Base-by-base conservation (phyloP, 1,140 invertebrate species). In the Drosophila pallidifrons region DNA sequence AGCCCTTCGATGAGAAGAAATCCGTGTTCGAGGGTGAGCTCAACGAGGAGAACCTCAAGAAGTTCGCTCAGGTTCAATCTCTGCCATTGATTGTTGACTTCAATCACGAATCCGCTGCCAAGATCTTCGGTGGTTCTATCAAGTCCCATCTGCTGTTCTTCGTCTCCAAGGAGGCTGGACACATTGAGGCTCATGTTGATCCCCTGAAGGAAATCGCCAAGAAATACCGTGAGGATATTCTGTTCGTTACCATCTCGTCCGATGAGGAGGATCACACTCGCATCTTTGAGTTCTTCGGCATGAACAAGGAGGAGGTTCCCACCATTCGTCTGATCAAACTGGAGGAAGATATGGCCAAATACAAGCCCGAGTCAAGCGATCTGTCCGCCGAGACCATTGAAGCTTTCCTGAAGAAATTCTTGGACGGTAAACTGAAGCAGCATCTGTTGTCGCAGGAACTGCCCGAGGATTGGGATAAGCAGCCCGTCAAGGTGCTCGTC, bases 211-310 rank as follows among this genome's bases (percentile, higher is more conserved):
- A 95, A 45, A 95, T 97, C 59, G 98, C 99, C 76, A 96, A 97
- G 93, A 95, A 96, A 75, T 99, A 97, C 95, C 97, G 96, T 92
- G 97, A 97, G 91, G 96, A 97, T 93, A 96, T 98, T 93, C 95
- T 99, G 67, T 99, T 99, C 88, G 98, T 99, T 8, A 97, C 96
- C 65, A 98, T 99, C 91, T 96, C 99, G 93, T 96, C 97, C 46
- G 97, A 98, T 91, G 97, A 99, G 93, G 96, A 98, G 92, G 99
- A 99, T 91, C 99, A 99, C 93, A 95, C 96, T 78, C 96, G 98
- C 91, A 99, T 99, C 91, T 94, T 99, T 83, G 99, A 99, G 94
- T 99, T 99, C 97, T 99, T 99, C 93, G 99, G 99, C 78, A 96
- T 99, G 95, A 98, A 97, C 93, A 96, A 97, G 86, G 96, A 96